These are phyloP conservation scores for Lanius collurio DNA, from an alignment of 2,113 vertebrate genomes.

Conservation along the genomic window DNA sequence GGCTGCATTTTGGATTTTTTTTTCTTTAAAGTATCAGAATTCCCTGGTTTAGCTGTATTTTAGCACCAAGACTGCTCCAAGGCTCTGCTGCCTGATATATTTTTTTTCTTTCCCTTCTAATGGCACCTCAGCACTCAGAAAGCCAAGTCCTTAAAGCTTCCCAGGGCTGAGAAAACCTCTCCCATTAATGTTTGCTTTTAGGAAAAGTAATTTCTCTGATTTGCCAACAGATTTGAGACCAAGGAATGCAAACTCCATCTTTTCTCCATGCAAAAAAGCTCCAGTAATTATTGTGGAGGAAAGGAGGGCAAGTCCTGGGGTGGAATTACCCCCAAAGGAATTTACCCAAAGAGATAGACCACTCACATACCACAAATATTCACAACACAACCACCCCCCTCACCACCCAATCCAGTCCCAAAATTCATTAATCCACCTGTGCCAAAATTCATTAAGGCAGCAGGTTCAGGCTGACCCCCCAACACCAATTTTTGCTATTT, in stretches of 20 bases:
- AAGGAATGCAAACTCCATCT: neutral
- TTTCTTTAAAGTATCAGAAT: neutral
- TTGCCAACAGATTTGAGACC: neutral
- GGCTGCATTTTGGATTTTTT: neutral
- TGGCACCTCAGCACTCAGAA: neutral
- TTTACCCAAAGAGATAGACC: neutral
- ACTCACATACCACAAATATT: accelerated
- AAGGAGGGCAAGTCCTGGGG: accelerated
- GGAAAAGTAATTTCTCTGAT: neutral
- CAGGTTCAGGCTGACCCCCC: neutral
- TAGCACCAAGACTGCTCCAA: neutral
- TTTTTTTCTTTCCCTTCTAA: neutral
- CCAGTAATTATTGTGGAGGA: accelerated
- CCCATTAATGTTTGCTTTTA: accelerated
- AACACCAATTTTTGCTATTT: neutral
- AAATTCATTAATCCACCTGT: neutral
- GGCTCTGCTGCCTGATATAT: neutral
- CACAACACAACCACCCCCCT: neutral
- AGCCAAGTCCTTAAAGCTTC: neutral
- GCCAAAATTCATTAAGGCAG: neutral
- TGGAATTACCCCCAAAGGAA: neutral
- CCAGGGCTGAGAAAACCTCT: neutral
- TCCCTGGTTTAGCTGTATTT: neutral
- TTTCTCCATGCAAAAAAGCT: neutral
- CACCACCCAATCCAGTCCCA: neutral